Conservation (phyloP, 2,113 vertebrate genomes). For the Notarius quadriscutis region DNA sequence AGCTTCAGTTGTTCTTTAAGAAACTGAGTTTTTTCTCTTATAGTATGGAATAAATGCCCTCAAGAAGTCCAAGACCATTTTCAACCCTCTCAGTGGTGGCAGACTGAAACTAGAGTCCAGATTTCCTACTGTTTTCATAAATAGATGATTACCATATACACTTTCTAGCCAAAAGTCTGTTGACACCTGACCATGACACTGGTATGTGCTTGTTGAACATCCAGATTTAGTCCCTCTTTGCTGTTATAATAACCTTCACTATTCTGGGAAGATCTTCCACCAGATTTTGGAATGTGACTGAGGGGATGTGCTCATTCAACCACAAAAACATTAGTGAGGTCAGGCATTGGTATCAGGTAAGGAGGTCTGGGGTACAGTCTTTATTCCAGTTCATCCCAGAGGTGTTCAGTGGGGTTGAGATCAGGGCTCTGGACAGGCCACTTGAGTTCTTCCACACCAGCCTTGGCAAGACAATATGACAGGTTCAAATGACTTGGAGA, state of each 20-base stretch:
- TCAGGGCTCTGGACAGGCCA: background rate
- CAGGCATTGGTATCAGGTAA: background rate
- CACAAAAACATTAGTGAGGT: background rate
- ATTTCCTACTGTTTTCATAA: background rate
- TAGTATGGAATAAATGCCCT: background rate
- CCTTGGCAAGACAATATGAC: background rate
- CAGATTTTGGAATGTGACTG: background rate
- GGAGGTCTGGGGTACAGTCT: background rate
- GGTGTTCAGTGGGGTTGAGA: background rate
- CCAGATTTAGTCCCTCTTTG: background rate
- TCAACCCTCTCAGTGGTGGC: background rate
- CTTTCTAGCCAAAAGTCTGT: background rate
- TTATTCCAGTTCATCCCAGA: background rate
- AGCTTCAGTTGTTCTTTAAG: no score
- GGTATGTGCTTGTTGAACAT: background rate
- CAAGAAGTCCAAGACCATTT: background rate
- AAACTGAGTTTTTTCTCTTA: background rate
- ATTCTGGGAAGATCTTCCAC: background rate
- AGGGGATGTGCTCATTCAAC: background rate
- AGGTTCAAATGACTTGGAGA: background rate
- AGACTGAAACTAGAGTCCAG: background rate
- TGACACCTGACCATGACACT: background rate
- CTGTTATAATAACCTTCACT: background rate
- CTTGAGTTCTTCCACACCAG: background rate
- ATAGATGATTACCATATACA: background rate